Evolutionary conservation across 1,140 invertebrate genomes (phyloP).

Genomic region (Drosophila persimilis): DNA sequence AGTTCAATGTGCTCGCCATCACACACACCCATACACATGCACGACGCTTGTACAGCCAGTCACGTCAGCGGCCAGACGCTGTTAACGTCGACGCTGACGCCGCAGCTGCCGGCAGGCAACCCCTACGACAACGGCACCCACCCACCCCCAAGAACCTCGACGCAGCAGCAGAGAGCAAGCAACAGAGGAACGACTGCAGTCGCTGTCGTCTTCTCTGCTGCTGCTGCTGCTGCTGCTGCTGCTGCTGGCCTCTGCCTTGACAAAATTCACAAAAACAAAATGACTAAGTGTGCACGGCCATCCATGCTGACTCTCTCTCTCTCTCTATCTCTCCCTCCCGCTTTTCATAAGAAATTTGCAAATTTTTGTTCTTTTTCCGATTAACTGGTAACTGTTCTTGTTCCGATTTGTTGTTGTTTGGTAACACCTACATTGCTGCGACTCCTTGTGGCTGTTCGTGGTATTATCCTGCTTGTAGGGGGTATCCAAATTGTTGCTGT

Average conservation of each 20-base stretch:
- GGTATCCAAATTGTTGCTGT: conserved; percentile 57
- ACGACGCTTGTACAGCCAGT: conserved; percentile 13
- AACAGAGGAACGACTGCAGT: conserved; percentile 36
- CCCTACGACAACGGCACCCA: conserved; percentile 47
- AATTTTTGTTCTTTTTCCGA: conserved; percentile 48
- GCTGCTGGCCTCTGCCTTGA: conserved; percentile 29
- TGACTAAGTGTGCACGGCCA: conserved; percentile 62
- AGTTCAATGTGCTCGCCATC: conserved; percentile 74
- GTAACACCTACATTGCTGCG: conserved; percentile 63
- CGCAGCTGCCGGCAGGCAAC: conserved; percentile 76
- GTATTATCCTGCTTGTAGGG: conserved; percentile 46
- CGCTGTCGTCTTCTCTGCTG: conserved; percentile 7
- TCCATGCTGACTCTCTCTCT: conserved; percentile 24
- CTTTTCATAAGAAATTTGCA: conserved; percentile 19
- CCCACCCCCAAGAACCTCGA: conserved; percentile 33
- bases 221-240: too few relatives aligned
- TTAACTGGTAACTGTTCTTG: conserved; percentile 41
- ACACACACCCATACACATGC: conserved; percentile 30
- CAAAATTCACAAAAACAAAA: conserved; percentile 78
- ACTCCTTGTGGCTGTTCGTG: conserved; percentile 17
- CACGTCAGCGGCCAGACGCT: conserved; percentile 72
- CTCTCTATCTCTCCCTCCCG: conserved; percentile 5
- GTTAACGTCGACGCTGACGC: conserved; percentile 57
- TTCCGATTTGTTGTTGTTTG: conserved; percentile 1
- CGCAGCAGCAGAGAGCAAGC: background rate